Percentiles rank a stretch among this genome's conserved stretches.
Conservation (phyloP, 2,113 vertebrate genomes). For the Ictalurus furcatus region DNA sequence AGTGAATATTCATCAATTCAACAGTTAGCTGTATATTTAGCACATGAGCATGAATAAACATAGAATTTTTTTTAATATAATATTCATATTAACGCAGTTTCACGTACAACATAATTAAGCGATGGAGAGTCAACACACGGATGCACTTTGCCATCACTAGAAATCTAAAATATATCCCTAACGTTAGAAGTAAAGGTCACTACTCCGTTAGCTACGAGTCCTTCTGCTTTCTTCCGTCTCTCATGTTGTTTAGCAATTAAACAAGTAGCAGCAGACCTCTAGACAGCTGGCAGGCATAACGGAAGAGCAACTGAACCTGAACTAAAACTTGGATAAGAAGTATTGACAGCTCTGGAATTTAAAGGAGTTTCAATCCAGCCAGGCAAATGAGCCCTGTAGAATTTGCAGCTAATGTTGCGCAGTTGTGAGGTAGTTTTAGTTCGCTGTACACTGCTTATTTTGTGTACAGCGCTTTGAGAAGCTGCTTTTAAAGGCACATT, state of each 20-base stretch:
- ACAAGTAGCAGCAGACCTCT: neutral
- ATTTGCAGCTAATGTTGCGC: neutral
- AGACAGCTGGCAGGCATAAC: neutral
- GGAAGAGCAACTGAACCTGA: conserved; percentile 8
- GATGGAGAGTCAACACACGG: neutral
- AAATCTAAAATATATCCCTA: neutral
- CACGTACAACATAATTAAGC: neutral
- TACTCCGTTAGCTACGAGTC: too few species aligned
- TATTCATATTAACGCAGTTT: neutral
- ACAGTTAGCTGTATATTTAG: neutral
- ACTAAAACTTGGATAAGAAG: conserved; percentile 1
- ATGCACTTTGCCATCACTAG: too few species aligned
- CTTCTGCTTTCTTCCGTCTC: neutral
- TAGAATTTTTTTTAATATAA: too few species aligned
- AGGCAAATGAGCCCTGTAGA: neutral
- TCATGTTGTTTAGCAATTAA: neutral
- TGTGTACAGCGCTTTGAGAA: too few species aligned
- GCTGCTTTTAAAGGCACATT: too few species aligned
- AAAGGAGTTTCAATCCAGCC: neutral
- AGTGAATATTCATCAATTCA: neutral
- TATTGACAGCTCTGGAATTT: neutral
- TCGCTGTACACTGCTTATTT: neutral
- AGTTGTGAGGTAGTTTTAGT: neutral
- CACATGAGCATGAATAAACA: neutral
- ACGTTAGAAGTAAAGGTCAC: neutral